These are phyloP conservation scores for Limosa lapponica DNA, from an alignment of 2,797 vertebrate species.

Conservation along the genomic window DNA sequence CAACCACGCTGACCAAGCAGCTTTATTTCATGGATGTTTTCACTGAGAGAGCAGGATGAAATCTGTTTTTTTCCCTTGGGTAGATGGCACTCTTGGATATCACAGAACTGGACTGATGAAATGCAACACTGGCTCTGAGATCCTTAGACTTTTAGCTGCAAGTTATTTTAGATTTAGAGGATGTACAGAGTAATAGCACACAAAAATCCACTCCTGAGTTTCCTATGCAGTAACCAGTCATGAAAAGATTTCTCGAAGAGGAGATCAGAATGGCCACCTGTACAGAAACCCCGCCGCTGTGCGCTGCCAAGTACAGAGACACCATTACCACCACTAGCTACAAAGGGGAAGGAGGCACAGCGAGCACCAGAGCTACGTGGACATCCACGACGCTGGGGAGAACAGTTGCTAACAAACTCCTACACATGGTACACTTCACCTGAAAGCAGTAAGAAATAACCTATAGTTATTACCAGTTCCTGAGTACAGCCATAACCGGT, in stretches of 20 bases:
- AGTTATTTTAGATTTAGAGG: not conserved
- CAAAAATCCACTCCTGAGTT: not conserved
- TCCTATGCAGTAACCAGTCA: not conserved
- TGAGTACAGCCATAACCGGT: slow-evolving; percentile 33
- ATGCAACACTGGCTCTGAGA: not conserved
- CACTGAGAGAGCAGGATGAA: not conserved
- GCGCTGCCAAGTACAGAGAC: not conserved
- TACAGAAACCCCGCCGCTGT: not conserved
- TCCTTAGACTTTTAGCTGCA: not conserved
- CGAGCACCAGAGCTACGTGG: accelerated
- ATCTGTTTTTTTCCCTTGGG: not conserved
- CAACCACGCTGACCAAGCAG: not conserved
- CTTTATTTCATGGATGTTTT: not conserved
- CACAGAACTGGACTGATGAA: not conserved
- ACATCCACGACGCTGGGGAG: not conserved
- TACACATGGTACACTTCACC: accelerated
- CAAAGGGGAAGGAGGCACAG: accelerated
- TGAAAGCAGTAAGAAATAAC: not conserved
- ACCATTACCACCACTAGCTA: not conserved
- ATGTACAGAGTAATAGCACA: not conserved
- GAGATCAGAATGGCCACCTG: not conserved
- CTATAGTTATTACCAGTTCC: not conserved
- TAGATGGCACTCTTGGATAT: accelerated
- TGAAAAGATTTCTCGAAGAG: not conserved
- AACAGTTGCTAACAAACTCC: not conserved